Conservation (phyloP, 2,113 vertebrate genomes). For the Vombatus ursinus region DNA sequence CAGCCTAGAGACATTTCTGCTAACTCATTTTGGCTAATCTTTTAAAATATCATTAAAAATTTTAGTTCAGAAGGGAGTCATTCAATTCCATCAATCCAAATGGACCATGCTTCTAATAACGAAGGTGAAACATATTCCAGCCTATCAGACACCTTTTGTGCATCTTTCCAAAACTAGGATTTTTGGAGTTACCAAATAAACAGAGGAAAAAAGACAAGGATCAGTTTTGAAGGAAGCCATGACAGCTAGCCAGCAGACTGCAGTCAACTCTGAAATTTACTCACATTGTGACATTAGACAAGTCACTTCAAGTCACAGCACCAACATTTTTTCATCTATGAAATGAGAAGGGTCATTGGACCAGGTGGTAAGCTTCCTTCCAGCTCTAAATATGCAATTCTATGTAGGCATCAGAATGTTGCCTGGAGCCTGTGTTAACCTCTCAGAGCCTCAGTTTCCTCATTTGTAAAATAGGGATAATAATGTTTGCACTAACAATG, state of each 20-base stretch:
- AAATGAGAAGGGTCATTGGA: neutral
- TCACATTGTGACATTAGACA: neutral
- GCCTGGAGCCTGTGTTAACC: neutral
- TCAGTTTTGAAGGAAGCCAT: constrained; percentile 22
- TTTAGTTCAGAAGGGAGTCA: constrained; percentile 54
- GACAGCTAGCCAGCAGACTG: neutral
- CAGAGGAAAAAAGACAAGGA: constrained; percentile 14
- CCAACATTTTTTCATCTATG: neutral
- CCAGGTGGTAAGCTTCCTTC: neutral
- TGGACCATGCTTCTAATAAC: constrained; percentile 43
- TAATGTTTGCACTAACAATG: neutral
- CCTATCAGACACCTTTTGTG: neutral
- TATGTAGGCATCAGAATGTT: neutral
- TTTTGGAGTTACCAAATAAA: constrained; percentile 56
- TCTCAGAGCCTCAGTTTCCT: neutral
- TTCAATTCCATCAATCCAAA: constrained; percentile 52
- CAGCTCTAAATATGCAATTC: neutral
- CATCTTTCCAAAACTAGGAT: constrained; percentile 46
- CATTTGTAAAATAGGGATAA: neutral
- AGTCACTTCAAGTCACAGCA: neutral
- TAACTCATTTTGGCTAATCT: constrained; percentile 31
- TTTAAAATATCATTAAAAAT: constrained; percentile 61
- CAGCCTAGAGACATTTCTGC: constrained; percentile 53
- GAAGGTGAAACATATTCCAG: constrained; percentile 43
- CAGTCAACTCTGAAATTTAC: neutral